These are phyloP conservation scores for Microctonus aethiopoides DNA, from an alignment of 2,888 invertebrate species.

Conservation along the genomic window DNA sequence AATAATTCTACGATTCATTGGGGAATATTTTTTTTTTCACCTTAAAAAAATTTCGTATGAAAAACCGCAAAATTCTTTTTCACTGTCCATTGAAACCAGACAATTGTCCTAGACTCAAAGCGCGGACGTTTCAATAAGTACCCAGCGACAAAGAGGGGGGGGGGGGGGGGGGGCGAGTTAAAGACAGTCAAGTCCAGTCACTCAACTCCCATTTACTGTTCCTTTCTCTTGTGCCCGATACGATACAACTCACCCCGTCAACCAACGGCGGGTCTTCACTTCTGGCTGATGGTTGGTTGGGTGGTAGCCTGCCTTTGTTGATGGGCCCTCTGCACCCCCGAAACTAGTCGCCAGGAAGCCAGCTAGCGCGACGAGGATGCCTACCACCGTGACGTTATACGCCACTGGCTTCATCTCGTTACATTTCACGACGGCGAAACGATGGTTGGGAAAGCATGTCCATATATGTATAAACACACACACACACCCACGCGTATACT, in stretches of 20 bases:
- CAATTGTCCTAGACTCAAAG: conserved; percentile 21
- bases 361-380: conserved; percentile 59
- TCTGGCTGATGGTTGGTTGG: conserved; percentile 26
- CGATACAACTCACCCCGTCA: background rate
- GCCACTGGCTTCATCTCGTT: conserved; percentile 69
- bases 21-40: conserved; percentile 23
- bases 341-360: conserved; percentile 61
- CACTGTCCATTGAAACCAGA: conserved; percentile 16
- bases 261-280: conserved; percentile 22
- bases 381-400: conserved; percentile 69
- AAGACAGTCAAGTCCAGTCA: conserved; percentile 34
- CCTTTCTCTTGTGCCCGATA: background rate
- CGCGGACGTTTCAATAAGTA: conserved; percentile 7
- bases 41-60: conserved; percentile 5
- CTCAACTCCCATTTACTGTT: conserved; percentile 37
- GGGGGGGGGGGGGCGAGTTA: conserved; percentile 10
- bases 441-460: conserved; percentile 59
- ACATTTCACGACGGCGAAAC: conserved; percentile 57
- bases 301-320: conserved; percentile 56
- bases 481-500: too few species aligned
- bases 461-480: background rate
- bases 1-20: conserved; percentile 32
- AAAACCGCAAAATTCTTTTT: conserved; percentile 11
- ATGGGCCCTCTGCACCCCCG: conserved; percentile 49
- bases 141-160: conserved; percentile 14